Base-by-base conservation (phyloP, 2,888 invertebrate genomes). In the Tolmerus cingulatus region DNA sequence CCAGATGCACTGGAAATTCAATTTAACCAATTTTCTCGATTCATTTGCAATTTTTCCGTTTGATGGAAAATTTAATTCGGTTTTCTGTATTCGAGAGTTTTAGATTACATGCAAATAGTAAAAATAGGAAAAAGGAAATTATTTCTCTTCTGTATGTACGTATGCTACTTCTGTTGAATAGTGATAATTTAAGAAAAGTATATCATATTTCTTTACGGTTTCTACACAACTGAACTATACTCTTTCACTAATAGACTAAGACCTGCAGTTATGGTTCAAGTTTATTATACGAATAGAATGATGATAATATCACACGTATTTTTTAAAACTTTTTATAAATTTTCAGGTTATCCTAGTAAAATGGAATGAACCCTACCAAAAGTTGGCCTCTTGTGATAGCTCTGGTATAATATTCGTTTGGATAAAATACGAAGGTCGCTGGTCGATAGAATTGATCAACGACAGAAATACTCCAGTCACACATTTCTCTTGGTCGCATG, bases 401-500 rank as follows among this genome's bases (percentile, higher is more conserved):
- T 97, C 97, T 2, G 99, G 99, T 1, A 98, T 99, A 87, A 99
- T 99, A 91, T 99, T 99, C 93, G 99, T 99, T 37, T 99, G 99
- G 99, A 98, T 99, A 91, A 98, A 99, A 92, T 99, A 99, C 93
- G 99, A 99, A 92, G 99, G 98, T 74, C 95, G 99, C 76, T 99
- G 99, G 99, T 98, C 98, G 90, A 99, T 99, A 90, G 99, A 99
- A 93, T 94, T 99, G 89, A 99, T 99, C 92, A 99, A 99, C 93
- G 99, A 99, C 93, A 94, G 99, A 74, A 98, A 97, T 92, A 98
- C 98, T 0, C 98, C 98, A 76, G 98, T 99, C 88, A 98, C 98
- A 23, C 98, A 99, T 93, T 98, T 99, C 93, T 97, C 98, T 23
- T 99, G 99, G 99, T 98, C 98, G 0, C 99, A 99, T 92, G 99